Percentiles rank a stretch among this genome's conserved stretches.
Conservation (phyloP, 2,888 invertebrate genomes). For the Alsophila aescularia region DNA sequence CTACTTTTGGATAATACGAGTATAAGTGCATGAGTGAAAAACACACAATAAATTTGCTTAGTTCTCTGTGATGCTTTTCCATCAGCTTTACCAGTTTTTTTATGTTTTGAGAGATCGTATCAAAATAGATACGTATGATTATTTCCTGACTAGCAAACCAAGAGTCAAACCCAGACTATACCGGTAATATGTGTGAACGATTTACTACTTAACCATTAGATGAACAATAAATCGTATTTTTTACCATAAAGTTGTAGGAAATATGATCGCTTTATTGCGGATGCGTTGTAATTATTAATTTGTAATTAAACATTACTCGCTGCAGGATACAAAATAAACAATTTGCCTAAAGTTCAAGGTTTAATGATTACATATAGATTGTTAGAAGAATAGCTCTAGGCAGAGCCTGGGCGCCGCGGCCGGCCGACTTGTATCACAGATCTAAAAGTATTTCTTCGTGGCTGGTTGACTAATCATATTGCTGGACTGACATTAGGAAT, state of each 20-base stretch:
- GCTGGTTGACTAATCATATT: slow-evolving; percentile 21
- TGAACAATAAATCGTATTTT: slow-evolving; percentile 6
- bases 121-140: too few relatives aligned
- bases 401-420: not conserved
- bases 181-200: slow-evolving; percentile 6
- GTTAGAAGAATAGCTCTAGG: slow-evolving; percentile 8
- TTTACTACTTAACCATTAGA: not conserved
- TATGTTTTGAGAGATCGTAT: too few relatives aligned
- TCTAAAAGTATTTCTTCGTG: slow-evolving; percentile 13
- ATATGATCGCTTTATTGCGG: slow-evolving; percentile 35
- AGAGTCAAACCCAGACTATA: not conserved
- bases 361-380: slow-evolving; percentile 22
- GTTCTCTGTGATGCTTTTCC: too few relatives aligned
- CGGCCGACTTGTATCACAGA: slow-evolving; percentile 6
- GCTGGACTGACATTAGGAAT: slow-evolving; percentile 22
- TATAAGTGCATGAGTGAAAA: too few relatives aligned
- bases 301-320: slow-evolving; percentile 25
- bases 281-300: slow-evolving; percentile 30
- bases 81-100: too few relatives aligned
- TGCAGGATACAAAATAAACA: slow-evolving; percentile 22
- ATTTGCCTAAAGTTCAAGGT: slow-evolving; percentile 32
- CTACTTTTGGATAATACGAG: too few relatives aligned
- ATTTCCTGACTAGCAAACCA: too few relatives aligned
- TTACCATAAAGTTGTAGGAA: slow-evolving; percentile 24
- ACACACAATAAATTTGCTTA: too few relatives aligned